phyloP scores from a whole-genome alignment of 2,888 invertebrate species.

The Drepana falcataria region DNA sequence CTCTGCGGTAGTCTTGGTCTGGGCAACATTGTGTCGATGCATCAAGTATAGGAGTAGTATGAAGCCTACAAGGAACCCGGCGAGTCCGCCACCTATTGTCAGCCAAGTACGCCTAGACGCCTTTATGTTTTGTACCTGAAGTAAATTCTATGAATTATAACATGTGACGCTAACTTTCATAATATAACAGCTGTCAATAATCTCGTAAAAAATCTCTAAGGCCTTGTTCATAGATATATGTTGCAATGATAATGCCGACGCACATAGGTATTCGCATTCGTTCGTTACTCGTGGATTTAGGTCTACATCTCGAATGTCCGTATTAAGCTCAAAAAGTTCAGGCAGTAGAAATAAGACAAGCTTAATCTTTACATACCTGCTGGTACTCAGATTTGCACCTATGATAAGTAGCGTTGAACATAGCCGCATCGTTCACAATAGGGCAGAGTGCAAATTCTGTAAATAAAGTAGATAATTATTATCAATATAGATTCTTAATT shows the following conservation, averaged over 20 bases:
- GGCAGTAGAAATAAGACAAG: no score
- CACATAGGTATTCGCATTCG: no score
- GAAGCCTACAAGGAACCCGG: conserved; percentile 67
- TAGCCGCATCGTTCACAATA: conserved; percentile 27
- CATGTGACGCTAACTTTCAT: not conserved
- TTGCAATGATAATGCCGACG: no score
- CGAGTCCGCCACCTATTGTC: conserved; percentile 63
- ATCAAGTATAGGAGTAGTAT: conserved; percentile 66
- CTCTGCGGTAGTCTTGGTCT: conserved; percentile 52
- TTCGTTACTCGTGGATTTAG: no score
- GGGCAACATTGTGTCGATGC: conserved; percentile 69
- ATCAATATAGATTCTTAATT: no score
- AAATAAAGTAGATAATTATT: not conserved
- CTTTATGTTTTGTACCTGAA: conserved; percentile 48
- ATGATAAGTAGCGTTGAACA: conserved; percentile 47
- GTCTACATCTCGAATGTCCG: no score
- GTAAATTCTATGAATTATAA: conserved; percentile 1
- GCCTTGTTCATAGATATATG: no score
- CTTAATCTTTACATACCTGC: conserved; percentile 32
- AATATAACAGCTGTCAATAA: not conserved
- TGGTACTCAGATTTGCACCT: conserved; percentile 50
- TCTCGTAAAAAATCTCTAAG: not conserved
- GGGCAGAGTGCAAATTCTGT: conserved; percentile 62
- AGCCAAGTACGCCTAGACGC: conserved; percentile 64
- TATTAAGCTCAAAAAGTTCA: no score